Conservation (phyloP, 2,797 vertebrate genomes). For the Scarus forsteni region DNA sequence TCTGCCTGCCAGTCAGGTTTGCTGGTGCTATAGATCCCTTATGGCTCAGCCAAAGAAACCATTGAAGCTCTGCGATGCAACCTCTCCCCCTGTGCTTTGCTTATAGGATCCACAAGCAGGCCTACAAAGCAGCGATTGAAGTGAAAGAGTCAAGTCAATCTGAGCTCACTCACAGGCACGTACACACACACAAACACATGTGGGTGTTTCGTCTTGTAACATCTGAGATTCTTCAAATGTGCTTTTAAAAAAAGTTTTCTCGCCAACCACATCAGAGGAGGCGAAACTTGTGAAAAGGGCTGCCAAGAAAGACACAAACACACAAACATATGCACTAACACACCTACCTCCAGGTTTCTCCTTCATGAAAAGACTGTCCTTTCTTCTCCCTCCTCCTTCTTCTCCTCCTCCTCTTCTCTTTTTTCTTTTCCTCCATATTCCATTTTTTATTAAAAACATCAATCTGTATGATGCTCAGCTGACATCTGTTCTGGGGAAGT, state of each 20-base stretch:
- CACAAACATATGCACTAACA: constrained; percentile 40
- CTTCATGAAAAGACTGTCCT: constrained; percentile 63
- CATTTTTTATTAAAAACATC: constrained; percentile 80
- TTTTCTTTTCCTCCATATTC: constrained; percentile 45
- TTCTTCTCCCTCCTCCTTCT: constrained; percentile 51
- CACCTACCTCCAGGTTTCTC: constrained; percentile 71
- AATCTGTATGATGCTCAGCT: constrained; percentile 63
- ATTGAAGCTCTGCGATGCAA: constrained; percentile 71
- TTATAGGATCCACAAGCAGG: constrained; percentile 80
- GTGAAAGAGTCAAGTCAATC: constrained; percentile 81
- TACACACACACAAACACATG: constrained; percentile 67
- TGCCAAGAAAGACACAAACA: constrained; percentile 76
- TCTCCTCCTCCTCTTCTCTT: constrained; percentile 13
- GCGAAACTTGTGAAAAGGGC: constrained; percentile 78
- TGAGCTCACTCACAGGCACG: constrained; percentile 63
- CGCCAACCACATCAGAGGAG: constrained; percentile 79
- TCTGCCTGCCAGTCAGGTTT: constrained; percentile 74
- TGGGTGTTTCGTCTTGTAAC: constrained; percentile 81
- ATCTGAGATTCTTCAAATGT: constrained; percentile 82
- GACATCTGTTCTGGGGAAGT: constrained; percentile 72
- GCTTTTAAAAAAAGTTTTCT: constrained; percentile 82
- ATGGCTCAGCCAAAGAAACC: constrained; percentile 67
- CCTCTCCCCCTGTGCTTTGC: constrained; percentile 70
- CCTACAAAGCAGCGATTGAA: constrained; percentile 81
- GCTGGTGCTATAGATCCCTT: constrained; percentile 70